phyloP scores from a whole-genome alignment of 35 echinoderm and acorn worm genomes.

The Hemicentrotus pulcherrimus region DNA sequence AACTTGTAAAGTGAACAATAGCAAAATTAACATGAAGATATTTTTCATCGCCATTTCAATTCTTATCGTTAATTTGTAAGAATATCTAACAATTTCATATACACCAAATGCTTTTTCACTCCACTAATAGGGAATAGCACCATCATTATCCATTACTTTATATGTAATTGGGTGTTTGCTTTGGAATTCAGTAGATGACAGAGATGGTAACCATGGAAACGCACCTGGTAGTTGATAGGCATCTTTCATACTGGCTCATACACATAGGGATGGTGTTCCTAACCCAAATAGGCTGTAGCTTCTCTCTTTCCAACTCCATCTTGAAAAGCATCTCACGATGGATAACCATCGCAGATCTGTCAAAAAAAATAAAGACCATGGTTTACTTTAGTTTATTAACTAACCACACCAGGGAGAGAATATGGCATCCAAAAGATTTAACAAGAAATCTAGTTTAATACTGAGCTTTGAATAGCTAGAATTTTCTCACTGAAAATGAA shows the following conservation, averaged over 20 bases:
- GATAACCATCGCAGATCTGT: slow-evolving; percentile 58
- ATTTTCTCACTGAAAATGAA: no score
- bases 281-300: slow-evolving; percentile 60
- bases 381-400: no score
- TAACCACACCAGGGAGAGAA: no score
- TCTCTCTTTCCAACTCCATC: slow-evolving; percentile 64
- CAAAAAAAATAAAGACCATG: no score
- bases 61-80: background rate
- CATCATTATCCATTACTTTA: background rate
- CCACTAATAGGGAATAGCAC: background rate
- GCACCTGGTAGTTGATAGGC: slow-evolving; percentile 66
- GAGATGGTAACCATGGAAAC: background rate
- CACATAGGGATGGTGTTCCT: slow-evolving; percentile 79
- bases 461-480: no score
- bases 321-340: slow-evolving; percentile 65
- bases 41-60: no score
- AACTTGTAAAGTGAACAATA: background rate
- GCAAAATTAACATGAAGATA: background rate
- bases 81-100: background rate
- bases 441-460: no score
- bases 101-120: background rate
- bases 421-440: no score
- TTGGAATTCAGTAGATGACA: background rate
- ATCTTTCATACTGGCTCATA: slow-evolving; percentile 80
- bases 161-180: background rate